Evolutionary conservation across 2,888 invertebrate species (phyloP), one percentile per base, ranked within the genome.

Genomic region (Caenorhabditis auriculariae): DNA sequence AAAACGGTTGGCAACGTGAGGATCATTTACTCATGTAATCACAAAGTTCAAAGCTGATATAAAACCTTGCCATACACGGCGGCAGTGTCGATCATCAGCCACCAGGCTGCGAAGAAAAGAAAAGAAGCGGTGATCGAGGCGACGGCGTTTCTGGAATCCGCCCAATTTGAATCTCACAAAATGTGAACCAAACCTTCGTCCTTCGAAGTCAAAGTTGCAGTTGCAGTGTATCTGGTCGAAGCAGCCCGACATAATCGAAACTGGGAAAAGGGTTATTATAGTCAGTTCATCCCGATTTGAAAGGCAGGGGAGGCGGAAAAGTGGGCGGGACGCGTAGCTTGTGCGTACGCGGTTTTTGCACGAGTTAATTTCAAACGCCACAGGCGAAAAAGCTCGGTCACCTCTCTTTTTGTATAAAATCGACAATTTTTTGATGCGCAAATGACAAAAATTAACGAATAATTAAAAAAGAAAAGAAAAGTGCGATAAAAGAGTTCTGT

Each of bases 51-150:
- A 4, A 43, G n/a, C 7, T 6, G 15, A 7, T 21, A 5, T 21
- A n/a, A 29, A 3, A 32, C 86, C 85, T 54, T 45, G 1, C 54
- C 60, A 78, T 90, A 89, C 21, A 88, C 88, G 0, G 91, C 88
- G 54, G 91, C 89, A 7, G 93, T 91, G 85, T 96, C 96, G 75
- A 98, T 94, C 62, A 94, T 89, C 63, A 93, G 88, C 98, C 96
- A 98, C 95, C 96, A 96, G 47, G 94, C 96, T 74, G 88, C 85
- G 79, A 93, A 94, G 85, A 96, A 96, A 87, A 96, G 84, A 69
- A 89, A 85, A 69, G 94, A 94, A 62, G 95, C 88, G 41, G 89
- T 83, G 75, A 94, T 88, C 2, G 95, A 89, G 4, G 91, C 89
- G 54, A 92, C 84, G 38, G 90, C 88, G 84, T 95, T 96, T 73